Conservation (phyloP, 2,797 vertebrate genomes). For the Acipenser ruthenus region DNA sequence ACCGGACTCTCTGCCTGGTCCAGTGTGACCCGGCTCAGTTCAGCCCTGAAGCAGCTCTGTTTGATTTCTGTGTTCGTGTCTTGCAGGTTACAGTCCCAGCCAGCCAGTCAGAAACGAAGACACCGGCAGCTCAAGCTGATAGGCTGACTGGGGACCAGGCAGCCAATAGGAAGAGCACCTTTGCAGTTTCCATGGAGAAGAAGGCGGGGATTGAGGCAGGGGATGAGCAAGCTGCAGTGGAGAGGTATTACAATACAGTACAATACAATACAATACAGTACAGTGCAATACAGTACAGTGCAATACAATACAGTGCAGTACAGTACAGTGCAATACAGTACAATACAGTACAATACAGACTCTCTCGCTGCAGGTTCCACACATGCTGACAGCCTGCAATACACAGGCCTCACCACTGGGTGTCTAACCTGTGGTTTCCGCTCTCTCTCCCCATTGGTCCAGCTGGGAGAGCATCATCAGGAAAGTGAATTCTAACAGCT, state of each 20-base stretch:
- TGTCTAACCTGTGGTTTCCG: neutral
- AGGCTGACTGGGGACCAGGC: neutral
- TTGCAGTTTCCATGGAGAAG: slow-evolving; percentile 1
- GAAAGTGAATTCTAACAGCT: slow-evolving; percentile 27
- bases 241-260: neutral
- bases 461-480: slow-evolving; percentile 37
- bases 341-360: too few species aligned
- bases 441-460: slow-evolving; percentile 1
- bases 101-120: neutral
- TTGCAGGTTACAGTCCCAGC: neutral
- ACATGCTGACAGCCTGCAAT: too few species aligned
- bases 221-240: neutral
- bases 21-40: too few species aligned
- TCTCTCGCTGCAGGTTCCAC: too few species aligned
- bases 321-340: neutral
- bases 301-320: neutral
- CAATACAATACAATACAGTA: too few species aligned
- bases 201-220: neutral
- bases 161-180: neutral
- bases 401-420: too few species aligned
- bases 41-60: too few species aligned
- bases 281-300: neutral
- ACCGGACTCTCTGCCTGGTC: too few species aligned
- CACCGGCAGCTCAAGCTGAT: neutral
- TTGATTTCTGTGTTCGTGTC: neutral